Base-by-base conservation (phyloP, 1,140 invertebrate species). In the Ips nitidus region DNA sequence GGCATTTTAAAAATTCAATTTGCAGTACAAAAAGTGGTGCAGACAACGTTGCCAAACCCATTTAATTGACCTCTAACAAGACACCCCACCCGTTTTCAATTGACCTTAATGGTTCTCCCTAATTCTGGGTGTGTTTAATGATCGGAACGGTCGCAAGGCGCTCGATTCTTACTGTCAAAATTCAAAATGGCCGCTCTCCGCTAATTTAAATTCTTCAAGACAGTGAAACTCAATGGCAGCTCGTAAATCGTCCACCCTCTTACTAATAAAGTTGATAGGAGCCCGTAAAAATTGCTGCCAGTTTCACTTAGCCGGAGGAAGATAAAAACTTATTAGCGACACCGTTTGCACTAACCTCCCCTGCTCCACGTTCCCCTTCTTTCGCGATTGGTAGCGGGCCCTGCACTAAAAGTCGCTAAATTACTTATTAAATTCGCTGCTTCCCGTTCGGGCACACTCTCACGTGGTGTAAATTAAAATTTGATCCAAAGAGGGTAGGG, bases 231-330 rank as follows among this genome's bases (percentile, higher is more conserved):
- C 41, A 40, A 58, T 41, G 40, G 56, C 7, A 58, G 41, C 37
- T 36, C 40, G 56, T 58, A 58, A 58, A 58, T 8, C 39, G 38
- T 55, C 7, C 56, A 22, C 22, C 22, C 22, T 22, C 22, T 22
- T 22, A 22, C 22, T 22, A 22, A 22, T 22, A 22, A 22, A 22
- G 22, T 22, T 22, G 37, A 41, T 4, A 41, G 40, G 56, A 41
- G 40, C 22, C 22, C 22, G 22, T 22, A 22, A 22, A 22, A 22
- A 22, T 22, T 22, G 22, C 22, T 22, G 52, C n/a, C 8, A 55
- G 38, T 58, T 58, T 58, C 56, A 58, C 41, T 58, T 58, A 58
- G 56, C 38, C 3, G 56, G 41, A 58, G 22, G 22, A 58, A 58
- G 56, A 37, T 58, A 41, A 39, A 53, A 58, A 58, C 56, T 58